Percentiles rank a stretch among this genome's conserved stretches.
Conservation (phyloP, 2,888 invertebrate genomes). For the Drosophila quasianomalipes region DNA sequence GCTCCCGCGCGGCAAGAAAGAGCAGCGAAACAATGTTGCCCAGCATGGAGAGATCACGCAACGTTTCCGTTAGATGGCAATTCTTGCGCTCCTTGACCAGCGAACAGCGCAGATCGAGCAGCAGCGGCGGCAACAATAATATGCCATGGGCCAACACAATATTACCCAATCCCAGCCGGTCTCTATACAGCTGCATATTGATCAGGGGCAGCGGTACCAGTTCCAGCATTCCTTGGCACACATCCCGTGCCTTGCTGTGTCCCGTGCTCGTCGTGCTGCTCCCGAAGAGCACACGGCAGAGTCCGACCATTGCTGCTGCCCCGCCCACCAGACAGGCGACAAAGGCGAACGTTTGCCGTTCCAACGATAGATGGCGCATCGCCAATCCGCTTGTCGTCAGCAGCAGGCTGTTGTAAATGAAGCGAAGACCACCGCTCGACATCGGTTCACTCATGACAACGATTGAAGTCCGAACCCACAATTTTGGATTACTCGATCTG, state of each 20-base stretch:
- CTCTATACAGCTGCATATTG: constrained; percentile 75
- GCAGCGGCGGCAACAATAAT: constrained; percentile 75
- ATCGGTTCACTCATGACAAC: constrained; percentile 57
- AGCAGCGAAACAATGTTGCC: constrained; percentile 75
- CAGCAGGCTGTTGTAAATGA: constrained; percentile 62
- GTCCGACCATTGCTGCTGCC: constrained; percentile 65
- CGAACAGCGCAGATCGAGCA: constrained; percentile 62
- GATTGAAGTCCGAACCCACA: not conserved
- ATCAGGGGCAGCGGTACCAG: constrained; percentile 70
- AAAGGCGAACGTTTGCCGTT: constrained; percentile 65
- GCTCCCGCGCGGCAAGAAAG: constrained; percentile 62
- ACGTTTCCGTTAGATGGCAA: constrained; percentile 53
- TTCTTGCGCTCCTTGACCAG: constrained; percentile 44
- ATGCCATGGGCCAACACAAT: constrained; percentile 68
- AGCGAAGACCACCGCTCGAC: constrained; percentile 51
- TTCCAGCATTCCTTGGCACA: constrained; percentile 62
- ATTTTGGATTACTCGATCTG: constrained; percentile 30
- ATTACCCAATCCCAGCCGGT: constrained; percentile 45
- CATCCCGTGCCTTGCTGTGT: constrained; percentile 31
- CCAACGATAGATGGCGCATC: constrained; percentile 37
- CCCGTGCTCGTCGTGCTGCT: not conserved
- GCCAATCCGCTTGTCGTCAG: constrained; percentile 54
- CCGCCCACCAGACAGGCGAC: constrained; percentile 69
- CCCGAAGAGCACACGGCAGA: constrained; percentile 53
- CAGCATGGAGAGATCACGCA: constrained; percentile 65